Base-by-base conservation (phyloP, 2,888 invertebrate species). In the Phorcus lineatus region DNA sequence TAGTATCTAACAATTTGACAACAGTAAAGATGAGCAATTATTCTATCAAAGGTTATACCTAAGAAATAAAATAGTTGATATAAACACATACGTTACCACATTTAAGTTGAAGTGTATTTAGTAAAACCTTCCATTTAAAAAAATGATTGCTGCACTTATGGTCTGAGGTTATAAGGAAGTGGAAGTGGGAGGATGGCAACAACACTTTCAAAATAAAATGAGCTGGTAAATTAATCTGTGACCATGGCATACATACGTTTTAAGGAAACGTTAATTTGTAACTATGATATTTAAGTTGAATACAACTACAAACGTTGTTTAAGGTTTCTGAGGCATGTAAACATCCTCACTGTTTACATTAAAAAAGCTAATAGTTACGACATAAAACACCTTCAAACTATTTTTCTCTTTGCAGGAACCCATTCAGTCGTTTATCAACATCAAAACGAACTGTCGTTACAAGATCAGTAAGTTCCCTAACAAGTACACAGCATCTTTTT, bases 401-500 rank as follows among this genome's bases (percentile, higher is more conserved):
- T 40, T 78, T 54, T 70, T 85, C 36, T 80, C 77, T 70, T 84
- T 85, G 7, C 82, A 90, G 90, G 89, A 91, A 90, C 83, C 90
- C 89, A 28, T 91, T 91, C 81, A 90, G 87, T 53, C 82, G 89
- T 54, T 84, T 87, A 55, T 82, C 86, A 31, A 86, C 84, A 16
- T 82, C 88, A 16, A 90, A 88, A 77, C 89, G 89, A 75, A 86
- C 88, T 78, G 88, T 88, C 24, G 85, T 90, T 28, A 87, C 89
- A 19, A 86, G 86, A 83, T 80, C 87, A 36, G 90, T 89, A 84
- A 87, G 89, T 81, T 47, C 1, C 13, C 16, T 1, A n/a, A 7
- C 17, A 4, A 17, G 22, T 36, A 0, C 17, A 76, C 55, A 2
- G 0, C 22, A 66, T 54, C 22, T n/a, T 11, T 7, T 24, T n/a